These are phyloP conservation scores for Apis mellifera DNA, from an alignment of 1,140 invertebrate species.

Conservation along the genomic window Amel_HAv3.1 CM009941.2:1450501-1451000, in stretches of 20 bases:
- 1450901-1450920: not conserved
- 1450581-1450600: not conserved
- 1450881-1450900: too few species aligned
- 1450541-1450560: not conserved
- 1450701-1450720: too few species aligned
- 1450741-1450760: too few species aligned
- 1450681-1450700: too few species aligned
- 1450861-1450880: not conserved
- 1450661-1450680: too few species aligned
- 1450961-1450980: not conserved
- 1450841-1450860: not conserved
- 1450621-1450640: not conserved
- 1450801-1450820: too few species aligned
- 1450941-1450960: not conserved
- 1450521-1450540: slow-evolving; percentile 19
- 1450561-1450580: not conserved
- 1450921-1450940: not conserved
- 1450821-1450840: too few species aligned
- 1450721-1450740: too few species aligned
- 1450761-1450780: too few species aligned
- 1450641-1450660: not conserved
- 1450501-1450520: slow-evolving; percentile 3
- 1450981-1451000: not conserved
- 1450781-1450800: too few species aligned
- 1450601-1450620: not conserved